A percentile compares a stretch with the other conserved stretches of the same genome.
These are phyloP conservation scores for Eira barbara DNA, from an alignment of 2,113 vertebrate genomes.

Conservation along the genomic window DNA sequence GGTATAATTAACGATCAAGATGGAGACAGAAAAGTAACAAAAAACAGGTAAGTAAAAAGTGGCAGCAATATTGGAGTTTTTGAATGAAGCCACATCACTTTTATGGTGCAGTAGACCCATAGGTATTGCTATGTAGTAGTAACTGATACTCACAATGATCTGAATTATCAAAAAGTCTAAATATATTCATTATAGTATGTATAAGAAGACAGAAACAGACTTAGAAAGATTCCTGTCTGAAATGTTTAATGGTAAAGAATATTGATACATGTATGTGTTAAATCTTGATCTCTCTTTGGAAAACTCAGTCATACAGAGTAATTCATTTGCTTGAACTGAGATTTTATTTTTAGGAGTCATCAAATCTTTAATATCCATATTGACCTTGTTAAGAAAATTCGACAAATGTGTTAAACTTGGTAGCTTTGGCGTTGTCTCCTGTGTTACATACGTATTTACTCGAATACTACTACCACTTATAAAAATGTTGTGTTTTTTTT, in stretches of 20 bases:
- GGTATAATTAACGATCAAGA: neutral
- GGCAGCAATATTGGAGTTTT: neutral
- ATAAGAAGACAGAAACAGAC: conserved; percentile 20
- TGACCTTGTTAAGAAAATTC: conserved; percentile 12
- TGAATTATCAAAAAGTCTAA: conserved; percentile 11
- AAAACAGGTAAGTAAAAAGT: neutral
- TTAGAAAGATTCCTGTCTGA: conserved; percentile 3
- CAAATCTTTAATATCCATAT: neutral
- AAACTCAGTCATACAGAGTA: conserved; percentile 1
- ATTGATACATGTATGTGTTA: neutral
- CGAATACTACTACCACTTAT: neutral
- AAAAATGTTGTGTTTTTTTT: neutral
- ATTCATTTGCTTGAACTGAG: neutral
- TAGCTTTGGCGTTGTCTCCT: neutral
- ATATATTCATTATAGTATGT: neutral
- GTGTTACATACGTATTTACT: neutral
- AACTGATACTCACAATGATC: neutral
- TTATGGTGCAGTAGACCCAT: neutral
- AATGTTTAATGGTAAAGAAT: conserved; percentile 30
- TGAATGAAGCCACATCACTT: conserved; percentile 13
- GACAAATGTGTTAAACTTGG: neutral
- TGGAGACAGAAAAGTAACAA: conserved; percentile 1
- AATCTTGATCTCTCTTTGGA: neutral
- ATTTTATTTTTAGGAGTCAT: conserved; percentile 45
- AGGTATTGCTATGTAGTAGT: neutral